These are phyloP conservation scores for Athalia cordata DNA, from an alignment of 2,888 invertebrate species.

Conservation along the genomic window DNA sequence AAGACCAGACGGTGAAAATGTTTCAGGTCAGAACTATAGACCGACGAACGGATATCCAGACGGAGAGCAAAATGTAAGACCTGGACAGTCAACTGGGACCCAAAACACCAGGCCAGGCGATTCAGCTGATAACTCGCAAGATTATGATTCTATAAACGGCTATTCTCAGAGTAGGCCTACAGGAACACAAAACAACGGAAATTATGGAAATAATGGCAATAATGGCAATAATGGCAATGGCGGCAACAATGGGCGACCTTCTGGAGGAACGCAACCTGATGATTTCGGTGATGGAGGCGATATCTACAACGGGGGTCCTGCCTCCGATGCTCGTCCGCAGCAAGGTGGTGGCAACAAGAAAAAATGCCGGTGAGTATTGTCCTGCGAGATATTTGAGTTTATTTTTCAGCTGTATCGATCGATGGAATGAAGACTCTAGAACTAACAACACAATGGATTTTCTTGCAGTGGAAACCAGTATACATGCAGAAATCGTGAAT, in stretches of 20 bases:
- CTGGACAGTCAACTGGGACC: not conserved
- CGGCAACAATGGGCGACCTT: not conserved
- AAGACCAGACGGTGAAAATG: too few species aligned
- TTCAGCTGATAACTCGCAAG: not conserved
- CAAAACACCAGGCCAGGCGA: not conserved
- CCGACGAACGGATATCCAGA: not conserved
- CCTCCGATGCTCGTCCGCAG: not conserved
- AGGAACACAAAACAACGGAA: not conserved
- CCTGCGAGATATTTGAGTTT: not conserved
- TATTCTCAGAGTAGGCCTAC: not conserved
- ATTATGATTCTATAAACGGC: not conserved
- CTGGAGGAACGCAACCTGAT: not conserved
- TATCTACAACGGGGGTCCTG: not conserved
- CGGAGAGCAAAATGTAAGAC: not conserved
- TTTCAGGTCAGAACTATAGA: too few species aligned
- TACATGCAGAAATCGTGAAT: slow-evolving; percentile 53
- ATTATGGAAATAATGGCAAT: not conserved
- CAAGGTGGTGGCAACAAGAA: not conserved
- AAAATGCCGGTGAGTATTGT: slow-evolving; percentile 20
- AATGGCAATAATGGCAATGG: not conserved
- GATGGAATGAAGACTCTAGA: not conserved
- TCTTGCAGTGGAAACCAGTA: slow-evolving; percentile 53
- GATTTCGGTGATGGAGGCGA: not conserved
- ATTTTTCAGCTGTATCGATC: too few species aligned
- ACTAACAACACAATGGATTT: not conserved